Conservation (phyloP, 1,140 invertebrate species). For the Amphibalanus amphitrite region DNA sequence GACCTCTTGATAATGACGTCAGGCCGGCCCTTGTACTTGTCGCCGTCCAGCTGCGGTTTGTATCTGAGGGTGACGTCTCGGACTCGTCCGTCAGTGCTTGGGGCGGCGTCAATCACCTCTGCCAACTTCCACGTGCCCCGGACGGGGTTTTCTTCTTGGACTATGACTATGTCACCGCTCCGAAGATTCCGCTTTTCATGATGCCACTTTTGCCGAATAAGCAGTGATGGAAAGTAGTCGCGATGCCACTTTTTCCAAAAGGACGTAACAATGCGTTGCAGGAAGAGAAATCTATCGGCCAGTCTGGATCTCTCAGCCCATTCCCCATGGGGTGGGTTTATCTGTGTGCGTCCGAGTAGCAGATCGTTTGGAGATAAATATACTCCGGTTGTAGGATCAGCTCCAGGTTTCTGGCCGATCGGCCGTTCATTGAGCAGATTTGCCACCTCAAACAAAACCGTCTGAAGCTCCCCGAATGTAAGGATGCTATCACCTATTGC, state of each 20-base stretch:
- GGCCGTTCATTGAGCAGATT: slow-evolving; percentile 10
- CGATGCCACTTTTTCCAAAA: slow-evolving; percentile 9
- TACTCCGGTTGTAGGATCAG: neutral
- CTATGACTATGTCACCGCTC: slow-evolving; percentile 7
- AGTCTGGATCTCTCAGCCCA: neutral
- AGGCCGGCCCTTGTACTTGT: slow-evolving; percentile 6
- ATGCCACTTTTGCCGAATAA: slow-evolving; percentile 11
- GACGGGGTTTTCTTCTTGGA: slow-evolving; percentile 6
- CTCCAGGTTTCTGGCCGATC: slow-evolving; percentile 8
- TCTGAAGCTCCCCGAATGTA: slow-evolving; percentile 9
- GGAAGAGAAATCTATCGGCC: neutral
- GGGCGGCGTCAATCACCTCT: slow-evolving; percentile 5
- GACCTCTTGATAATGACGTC: slow-evolving; percentile 9
- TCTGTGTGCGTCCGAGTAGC: neutral
- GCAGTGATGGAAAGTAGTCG: slow-evolving; percentile 7
- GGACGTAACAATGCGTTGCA: neutral
- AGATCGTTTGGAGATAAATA: slow-evolving; percentile 5
- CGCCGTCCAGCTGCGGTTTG: slow-evolving; percentile 3
- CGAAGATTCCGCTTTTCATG: slow-evolving; percentile 5
- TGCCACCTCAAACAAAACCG: slow-evolving; percentile 3
- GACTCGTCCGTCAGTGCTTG: slow-evolving; percentile 7
- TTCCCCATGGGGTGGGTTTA: neutral
- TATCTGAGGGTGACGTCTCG: slow-evolving; percentile 8
- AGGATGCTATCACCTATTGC: slow-evolving; percentile 7
- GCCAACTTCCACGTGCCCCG: slow-evolving; percentile 10